Evolutionary conservation across 2,113 vertebrate genomes (phyloP).

Genomic region (Platysteira castanea): DNA sequence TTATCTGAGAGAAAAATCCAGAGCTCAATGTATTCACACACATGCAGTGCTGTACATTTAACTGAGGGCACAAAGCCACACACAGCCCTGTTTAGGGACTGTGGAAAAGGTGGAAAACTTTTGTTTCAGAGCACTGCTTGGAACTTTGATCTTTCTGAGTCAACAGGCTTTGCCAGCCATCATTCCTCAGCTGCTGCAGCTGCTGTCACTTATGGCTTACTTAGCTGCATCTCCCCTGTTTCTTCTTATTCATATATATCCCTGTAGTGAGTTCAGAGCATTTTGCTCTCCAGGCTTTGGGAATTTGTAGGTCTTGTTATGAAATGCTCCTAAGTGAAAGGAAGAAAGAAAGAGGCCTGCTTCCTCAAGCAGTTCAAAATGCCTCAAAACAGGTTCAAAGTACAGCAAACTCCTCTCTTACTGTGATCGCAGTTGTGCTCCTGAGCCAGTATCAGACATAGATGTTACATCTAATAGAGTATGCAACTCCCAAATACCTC

Average conservation of each 20-base stretch:
- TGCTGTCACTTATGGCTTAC: neutral
- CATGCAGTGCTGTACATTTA: fast-evolving
- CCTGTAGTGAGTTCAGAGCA: neutral
- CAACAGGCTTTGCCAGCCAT: neutral
- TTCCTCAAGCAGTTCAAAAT: neutral
- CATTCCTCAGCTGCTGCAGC: neutral
- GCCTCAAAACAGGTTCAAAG: neutral
- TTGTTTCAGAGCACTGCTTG: neutral
- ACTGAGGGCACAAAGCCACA: neutral
- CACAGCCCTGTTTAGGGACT: neutral
- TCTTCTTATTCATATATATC: neutral
- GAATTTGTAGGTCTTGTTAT: neutral
- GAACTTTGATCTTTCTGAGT: neutral
- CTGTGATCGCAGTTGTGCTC: neutral
- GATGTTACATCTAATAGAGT: neutral
- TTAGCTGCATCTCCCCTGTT: neutral
- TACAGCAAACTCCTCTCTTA: neutral
- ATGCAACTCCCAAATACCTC: neutral
- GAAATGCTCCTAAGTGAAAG: neutral
- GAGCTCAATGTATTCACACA: neutral
- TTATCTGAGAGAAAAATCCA: neutral
- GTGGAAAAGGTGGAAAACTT: neutral
- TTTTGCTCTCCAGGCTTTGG: neutral
- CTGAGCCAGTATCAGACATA: neutral
- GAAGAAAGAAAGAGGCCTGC: neutral